These are phyloP conservation scores for Trichogramma dendrolimi DNA, from an alignment of 2,888 invertebrate genomes.

Conservation along the genomic window DNA sequence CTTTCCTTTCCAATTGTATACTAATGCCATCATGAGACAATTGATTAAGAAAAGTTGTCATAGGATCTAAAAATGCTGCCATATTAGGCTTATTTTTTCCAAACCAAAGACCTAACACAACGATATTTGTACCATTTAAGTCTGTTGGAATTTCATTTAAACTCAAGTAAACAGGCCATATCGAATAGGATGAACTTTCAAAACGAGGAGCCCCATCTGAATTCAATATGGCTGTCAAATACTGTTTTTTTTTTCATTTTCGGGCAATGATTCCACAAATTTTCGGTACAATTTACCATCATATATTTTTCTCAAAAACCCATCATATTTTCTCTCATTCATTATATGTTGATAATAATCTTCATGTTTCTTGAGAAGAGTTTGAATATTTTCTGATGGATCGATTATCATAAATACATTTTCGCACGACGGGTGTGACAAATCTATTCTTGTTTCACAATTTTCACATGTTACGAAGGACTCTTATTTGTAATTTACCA, in stretches of 20 bases:
- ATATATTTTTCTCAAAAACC: too few species aligned
- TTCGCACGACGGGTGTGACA: neutral
- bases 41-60: constrained; percentile 5
- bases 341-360: too few species aligned
- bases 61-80: constrained; percentile 8
- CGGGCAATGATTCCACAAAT: too few species aligned
- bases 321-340: too few species aligned
- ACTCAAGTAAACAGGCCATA: constrained; percentile 4
- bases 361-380: too few species aligned
- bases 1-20: neutral
- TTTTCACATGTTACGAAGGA: neutral
- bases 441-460: neutral
- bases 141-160: constrained; percentile 6
- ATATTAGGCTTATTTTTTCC: constrained; percentile 10
- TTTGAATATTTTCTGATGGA: constrained; percentile 5
- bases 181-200: constrained; percentile 1
- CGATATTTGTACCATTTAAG: neutral
- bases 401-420: constrained; percentile 4
- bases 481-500: neutral
- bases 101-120: constrained; percentile 10
- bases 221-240: constrained; percentile 4
- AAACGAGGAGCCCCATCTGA: constrained; percentile 3
- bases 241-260: too few species aligned
- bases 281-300: too few species aligned
- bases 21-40: constrained; percentile 7